phyloP scores from a whole-genome alignment of 2,797 vertebrate genomes.

The Scomberomorus guttatus region DNA sequence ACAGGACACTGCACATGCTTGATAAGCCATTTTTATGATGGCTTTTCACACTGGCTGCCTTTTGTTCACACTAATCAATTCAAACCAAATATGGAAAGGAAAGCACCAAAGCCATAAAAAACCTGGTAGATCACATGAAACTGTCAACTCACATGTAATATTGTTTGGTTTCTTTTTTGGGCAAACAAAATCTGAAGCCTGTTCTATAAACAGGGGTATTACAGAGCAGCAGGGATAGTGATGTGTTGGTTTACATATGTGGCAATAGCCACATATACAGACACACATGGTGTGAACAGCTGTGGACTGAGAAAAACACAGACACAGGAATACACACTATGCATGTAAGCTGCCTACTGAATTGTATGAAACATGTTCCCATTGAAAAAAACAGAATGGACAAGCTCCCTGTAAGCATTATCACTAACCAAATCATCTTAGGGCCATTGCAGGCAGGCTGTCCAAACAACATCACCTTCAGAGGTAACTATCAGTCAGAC shows the following conservation, averaged over 20 bases:
- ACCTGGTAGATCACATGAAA: constrained; percentile 42
- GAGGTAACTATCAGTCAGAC: constrained; percentile 11
- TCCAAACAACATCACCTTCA: constrained; percentile 34
- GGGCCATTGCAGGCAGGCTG: constrained; percentile 7
- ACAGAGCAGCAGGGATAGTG: constrained; percentile 34
- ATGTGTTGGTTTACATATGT: constrained; percentile 48
- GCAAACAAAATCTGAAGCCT: constrained; percentile 46
- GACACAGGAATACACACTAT: constrained; percentile 16
- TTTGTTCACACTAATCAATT: constrained; percentile 62
- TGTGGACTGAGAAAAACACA: too few relatives aligned
- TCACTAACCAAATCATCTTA: constrained; percentile 34
- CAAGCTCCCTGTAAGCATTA: constrained; percentile 11
- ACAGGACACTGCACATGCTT: constrained; percentile 73
- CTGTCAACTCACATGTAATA: constrained; percentile 42
- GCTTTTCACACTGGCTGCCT: constrained; percentile 46
- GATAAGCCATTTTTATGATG: constrained; percentile 73
- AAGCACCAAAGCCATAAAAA: constrained; percentile 51
- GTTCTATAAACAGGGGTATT: constrained; percentile 44
- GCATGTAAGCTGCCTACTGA: constrained; percentile 10
- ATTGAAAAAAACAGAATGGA: constrained; percentile 39
- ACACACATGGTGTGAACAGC: too few relatives aligned
- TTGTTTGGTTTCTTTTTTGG: constrained; percentile 24
- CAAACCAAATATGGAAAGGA: constrained; percentile 57
- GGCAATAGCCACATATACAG: constrained; percentile 22
- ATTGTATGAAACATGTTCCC: constrained; percentile 12